Evolutionary conservation across 2,797 vertebrate genomes (phyloP), one percentile per base, ranked within the genome.

Genomic region (Onychomys torridus): DNA sequence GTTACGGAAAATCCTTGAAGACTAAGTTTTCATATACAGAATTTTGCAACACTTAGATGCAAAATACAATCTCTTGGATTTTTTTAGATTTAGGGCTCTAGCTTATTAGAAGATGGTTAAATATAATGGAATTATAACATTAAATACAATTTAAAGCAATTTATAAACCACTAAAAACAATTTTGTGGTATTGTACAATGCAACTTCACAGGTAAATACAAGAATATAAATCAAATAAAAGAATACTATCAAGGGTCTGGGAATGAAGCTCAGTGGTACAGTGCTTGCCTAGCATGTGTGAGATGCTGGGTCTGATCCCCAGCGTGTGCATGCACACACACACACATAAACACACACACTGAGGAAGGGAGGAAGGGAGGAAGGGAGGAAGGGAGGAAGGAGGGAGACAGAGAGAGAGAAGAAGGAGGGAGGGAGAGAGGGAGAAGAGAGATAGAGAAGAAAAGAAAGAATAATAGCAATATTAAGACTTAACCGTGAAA

Each of bases 401-500:
- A 77, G 6, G 49, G 27, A 77, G n/a, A 73, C 0, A 10, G 43
- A 77, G 6, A 32, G 14, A 77, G 43, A 46, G 6, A 32, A 8
- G 37, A 19, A 75, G 71, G 14, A 52, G 7, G 7, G 76, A 78
- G 29, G 29, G 3, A 49, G 32, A 34, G 46, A 78, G 8, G 40
- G 16, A 5, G 40, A 27, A 32, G 52, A 57, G 21, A 14, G 34
- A 59, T 4, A 84, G 82, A 65, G 9, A 32, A 61, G 14, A 52
- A 67, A 67, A n/a, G 49, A 71, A 55, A 40, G 49, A 57, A 73
- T 37, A 43, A 59, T 59, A 90, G 32, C 27, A 91, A 69, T 81
- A 65, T 71, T 84, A 91, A 83, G 59, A 95, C 63, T 91, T 29
- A 43, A 43, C 25, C 52, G 49, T 71, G 89, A 97, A 79, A 89